Conservation (phyloP, 2,888 invertebrate species). For the Phortica okadai region DNA sequence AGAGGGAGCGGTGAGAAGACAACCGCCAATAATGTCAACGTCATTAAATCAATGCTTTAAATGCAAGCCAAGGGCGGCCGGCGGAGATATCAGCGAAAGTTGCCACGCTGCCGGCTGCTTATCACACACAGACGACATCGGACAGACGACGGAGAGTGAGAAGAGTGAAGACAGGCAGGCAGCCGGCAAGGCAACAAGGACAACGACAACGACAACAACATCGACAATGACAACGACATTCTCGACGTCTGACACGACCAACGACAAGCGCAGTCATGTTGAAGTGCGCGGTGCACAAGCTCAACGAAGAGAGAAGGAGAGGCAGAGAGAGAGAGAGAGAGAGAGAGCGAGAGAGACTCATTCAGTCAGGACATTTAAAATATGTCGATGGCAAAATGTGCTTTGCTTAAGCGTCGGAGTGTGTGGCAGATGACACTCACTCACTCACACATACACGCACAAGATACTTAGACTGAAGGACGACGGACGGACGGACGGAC, state of each 20-base stretch:
- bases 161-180: neutral
- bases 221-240: conserved; percentile 50
- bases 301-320: conserved; percentile 19
- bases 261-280: neutral
- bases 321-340: neutral
- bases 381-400: conserved; percentile 46
- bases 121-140: conserved; percentile 1
- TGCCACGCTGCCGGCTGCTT: conserved; percentile 17
- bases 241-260: neutral
- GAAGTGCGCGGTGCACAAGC: conserved; percentile 1
- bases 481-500: conserved; percentile 43
- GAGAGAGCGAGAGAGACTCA: conserved; percentile 12
- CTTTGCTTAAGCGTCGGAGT: too few relatives aligned
- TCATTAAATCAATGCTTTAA: conserved; percentile 73
- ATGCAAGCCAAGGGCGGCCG: conserved; percentile 18
- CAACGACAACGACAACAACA: conserved; percentile 55
- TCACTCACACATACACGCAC: too few relatives aligned
- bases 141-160: neutral
- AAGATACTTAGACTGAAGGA: neutral
- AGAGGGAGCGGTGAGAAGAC: conserved; percentile 10
- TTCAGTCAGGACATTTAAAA: conserved; percentile 51
- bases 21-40: conserved; percentile 64
- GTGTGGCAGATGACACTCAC: too few relatives aligned
- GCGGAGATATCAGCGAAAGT: conserved; percentile 25
- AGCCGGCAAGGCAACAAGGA: conserved; percentile 3